Evolutionary conservation across 1,140 invertebrate species (phyloP).

Genomic region (Coelopa frigida): DNA sequence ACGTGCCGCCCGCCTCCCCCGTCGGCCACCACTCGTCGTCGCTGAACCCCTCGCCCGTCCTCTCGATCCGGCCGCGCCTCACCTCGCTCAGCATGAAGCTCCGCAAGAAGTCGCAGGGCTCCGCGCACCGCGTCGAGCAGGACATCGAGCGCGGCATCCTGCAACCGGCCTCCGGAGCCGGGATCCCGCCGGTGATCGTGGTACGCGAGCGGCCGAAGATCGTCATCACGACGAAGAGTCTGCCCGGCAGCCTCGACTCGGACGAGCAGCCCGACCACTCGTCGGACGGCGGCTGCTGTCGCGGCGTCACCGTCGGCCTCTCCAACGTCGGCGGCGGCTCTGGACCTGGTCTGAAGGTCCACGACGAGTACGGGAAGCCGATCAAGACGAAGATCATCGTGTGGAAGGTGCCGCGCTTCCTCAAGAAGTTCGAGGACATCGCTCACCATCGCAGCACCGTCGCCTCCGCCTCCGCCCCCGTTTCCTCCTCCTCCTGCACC

Average conservation of each 20-base stretch:
- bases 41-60: slow-evolving; percentile 40
- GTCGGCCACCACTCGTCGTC: slow-evolving; percentile 40
- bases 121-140: slow-evolving; percentile 16
- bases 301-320: slow-evolving; percentile 12
- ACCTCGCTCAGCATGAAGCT: slow-evolving; percentile 42
- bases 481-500: too few species aligned
- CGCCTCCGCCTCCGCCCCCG: too few species aligned
- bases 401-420: slow-evolving; percentile 57
- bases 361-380: slow-evolving; percentile 18
- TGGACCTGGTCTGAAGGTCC: background rate
- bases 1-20: slow-evolving; percentile 40
- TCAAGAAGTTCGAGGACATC: slow-evolving; percentile 49
- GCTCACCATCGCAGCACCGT: too few species aligned
- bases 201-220: slow-evolving; percentile 47
- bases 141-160: slow-evolving; percentile 34
- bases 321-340: slow-evolving; percentile 2
- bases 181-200: slow-evolving; percentile 32
- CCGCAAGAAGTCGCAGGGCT: slow-evolving; percentile 36
- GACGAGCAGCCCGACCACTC: slow-evolving; percentile 56
- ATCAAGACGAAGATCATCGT: slow-evolving; percentile 53
- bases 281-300: slow-evolving; percentile 34
- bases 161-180: slow-evolving; percentile 25
- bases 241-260: slow-evolving; percentile 71
- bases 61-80: slow-evolving; percentile 39
- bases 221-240: slow-evolving; percentile 56